Conservation (phyloP, 1,140 invertebrate genomes). For the Ceratina calcarata region DNA sequence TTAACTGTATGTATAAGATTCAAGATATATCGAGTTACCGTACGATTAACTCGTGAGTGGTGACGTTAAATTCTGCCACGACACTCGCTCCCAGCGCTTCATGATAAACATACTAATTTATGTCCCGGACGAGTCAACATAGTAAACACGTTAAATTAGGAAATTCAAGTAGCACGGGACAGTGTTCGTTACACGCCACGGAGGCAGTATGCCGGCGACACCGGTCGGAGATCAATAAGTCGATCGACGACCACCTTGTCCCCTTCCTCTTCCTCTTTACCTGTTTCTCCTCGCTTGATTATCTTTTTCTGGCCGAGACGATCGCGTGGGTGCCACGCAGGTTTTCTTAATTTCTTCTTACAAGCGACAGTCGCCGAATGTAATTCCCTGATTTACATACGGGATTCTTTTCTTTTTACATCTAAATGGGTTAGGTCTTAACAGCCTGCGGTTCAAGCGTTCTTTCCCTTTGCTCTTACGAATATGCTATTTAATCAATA, state of each 20-base stretch:
- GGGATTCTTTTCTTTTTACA: background rate
- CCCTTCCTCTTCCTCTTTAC: background rate
- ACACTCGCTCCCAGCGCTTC: background rate
- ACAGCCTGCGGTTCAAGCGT: too few species aligned
- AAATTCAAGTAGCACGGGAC: constrained; percentile 37
- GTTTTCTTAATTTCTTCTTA: background rate
- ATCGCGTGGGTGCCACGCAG: background rate
- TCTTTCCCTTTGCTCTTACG: too few species aligned
- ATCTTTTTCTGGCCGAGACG: too few species aligned
- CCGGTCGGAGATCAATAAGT: constrained; percentile 6
- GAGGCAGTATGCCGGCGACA: background rate
- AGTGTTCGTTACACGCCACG: background rate
- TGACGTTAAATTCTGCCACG: constrained; percentile 39
- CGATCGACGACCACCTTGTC: background rate
- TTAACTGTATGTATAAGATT: constrained; percentile 2
- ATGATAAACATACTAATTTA: constrained; percentile 42
- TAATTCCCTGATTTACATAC: background rate
- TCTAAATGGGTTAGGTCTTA: too few species aligned
- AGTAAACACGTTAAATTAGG: constrained; percentile 44
- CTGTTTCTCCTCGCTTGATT: background rate
- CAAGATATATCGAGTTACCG: constrained; percentile 49
- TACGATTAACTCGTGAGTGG: constrained; percentile 45
- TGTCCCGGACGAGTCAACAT: constrained; percentile 6
- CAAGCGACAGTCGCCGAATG: background rate
- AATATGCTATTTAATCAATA: too few species aligned